Conservation (phyloP, 1,140 invertebrate genomes). For the Bombus waltoni region DNA sequence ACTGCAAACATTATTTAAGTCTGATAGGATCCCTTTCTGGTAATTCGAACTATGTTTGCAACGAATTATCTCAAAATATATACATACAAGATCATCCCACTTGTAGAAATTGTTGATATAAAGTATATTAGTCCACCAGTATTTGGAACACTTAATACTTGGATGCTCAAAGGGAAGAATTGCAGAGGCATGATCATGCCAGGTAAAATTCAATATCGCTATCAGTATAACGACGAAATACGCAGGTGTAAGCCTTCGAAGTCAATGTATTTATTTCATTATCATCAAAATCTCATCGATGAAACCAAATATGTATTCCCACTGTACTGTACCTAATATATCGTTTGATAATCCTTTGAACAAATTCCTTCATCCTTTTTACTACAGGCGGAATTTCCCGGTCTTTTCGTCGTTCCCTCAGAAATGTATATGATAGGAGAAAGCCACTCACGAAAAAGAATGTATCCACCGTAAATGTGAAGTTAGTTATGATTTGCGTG, state of each 20-base stretch:
- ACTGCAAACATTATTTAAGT: conserved; percentile 79
- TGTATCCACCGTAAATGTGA: conserved; percentile 81
- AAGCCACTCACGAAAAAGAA: conserved; percentile 83
- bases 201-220: conserved; percentile 81
- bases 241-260: conserved; percentile 78
- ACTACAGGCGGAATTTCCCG: conserved; percentile 59
- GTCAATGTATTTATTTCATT: neutral
- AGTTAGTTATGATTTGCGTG: conserved; percentile 78
- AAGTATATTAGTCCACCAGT: conserved; percentile 87
- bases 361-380: conserved; percentile 71
- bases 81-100: conserved; percentile 80
- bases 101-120: conserved; percentile 86
- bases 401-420: conserved; percentile 67
- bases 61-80: neutral
- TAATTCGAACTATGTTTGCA: neutral
- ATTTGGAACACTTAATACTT: conserved; percentile 83
- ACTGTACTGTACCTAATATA: conserved; percentile 77
- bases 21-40: neutral
- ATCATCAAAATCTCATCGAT: too few relatives aligned
- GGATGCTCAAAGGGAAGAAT: conserved; percentile 81
- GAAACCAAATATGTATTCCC: too few relatives aligned
- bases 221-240: conserved; percentile 83
- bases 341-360: conserved; percentile 73
- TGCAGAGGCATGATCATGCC: conserved; percentile 80
- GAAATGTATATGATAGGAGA: conserved; percentile 79